phyloP scores from a whole-genome alignment of 2,113 vertebrate species.

The Ursus arctos region DNA sequence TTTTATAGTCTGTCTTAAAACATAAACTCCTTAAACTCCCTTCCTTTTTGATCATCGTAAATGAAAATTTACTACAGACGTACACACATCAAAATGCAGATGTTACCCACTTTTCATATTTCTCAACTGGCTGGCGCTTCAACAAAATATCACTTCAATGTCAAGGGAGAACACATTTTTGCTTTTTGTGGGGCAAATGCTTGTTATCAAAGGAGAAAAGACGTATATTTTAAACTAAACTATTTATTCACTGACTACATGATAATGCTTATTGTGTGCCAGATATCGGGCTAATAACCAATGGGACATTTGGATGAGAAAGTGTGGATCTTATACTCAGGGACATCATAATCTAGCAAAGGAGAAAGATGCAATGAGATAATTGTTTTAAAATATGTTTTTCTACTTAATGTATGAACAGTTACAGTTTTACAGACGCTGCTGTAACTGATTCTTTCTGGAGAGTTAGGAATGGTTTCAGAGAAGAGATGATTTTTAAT shows the following conservation, averaged over 20 bases:
- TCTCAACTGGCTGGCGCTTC: slow-evolving; percentile 42
- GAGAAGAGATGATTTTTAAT: slow-evolving; percentile 32
- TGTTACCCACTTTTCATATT: slow-evolving; percentile 43
- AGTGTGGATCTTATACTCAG: background rate
- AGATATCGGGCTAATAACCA: background rate
- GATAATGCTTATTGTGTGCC: background rate
- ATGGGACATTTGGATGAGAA: background rate
- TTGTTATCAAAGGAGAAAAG: slow-evolving; percentile 45
- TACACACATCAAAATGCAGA: slow-evolving; percentile 70
- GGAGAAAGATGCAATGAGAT: background rate
- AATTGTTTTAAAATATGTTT: background rate
- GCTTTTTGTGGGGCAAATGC: slow-evolving; percentile 48
- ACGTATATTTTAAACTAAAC: slow-evolving; percentile 29
- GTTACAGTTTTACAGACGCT: background rate
- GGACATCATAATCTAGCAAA: background rate
- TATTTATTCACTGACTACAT: slow-evolving; percentile 20
- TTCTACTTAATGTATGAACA: background rate
- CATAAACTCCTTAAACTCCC: slow-evolving; percentile 53
- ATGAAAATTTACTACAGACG: slow-evolving; percentile 62
- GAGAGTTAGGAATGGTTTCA: background rate
- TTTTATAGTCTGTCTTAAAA: slow-evolving; percentile 67
- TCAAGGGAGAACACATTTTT: slow-evolving; percentile 38
- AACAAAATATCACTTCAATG: slow-evolving; percentile 26
- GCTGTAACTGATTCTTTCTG: background rate
- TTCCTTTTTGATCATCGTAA: slow-evolving; percentile 69